A percentile compares a stretch with the other conserved stretches of the same genome.
phyloP scores from a whole-genome alignment of 2,888 invertebrate species.

The Ommatoiulus sabulosus region DNA sequence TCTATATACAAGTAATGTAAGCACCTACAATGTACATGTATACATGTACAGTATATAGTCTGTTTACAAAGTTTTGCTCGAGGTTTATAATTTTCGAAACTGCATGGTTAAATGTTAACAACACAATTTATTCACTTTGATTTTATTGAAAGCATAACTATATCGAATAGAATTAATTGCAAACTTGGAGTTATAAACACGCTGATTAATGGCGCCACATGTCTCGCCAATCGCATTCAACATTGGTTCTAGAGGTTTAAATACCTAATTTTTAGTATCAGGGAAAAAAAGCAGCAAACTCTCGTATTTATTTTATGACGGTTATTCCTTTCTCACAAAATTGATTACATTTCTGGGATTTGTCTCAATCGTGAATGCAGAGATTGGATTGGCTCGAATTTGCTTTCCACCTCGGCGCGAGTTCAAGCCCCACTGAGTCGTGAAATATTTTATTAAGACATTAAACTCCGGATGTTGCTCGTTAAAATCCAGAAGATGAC shows the following conservation, averaged over 20 bases:
- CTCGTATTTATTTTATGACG: not conserved
- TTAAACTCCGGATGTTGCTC: not conserved
- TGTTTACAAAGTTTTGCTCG: no score
- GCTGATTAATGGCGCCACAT: no score
- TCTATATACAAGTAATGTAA: no score
- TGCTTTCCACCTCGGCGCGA: not conserved
- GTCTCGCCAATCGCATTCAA: no score
- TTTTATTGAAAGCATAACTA: no score
- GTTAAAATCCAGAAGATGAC: not conserved
- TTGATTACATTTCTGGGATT: constrained; percentile 7
- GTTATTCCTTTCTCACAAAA: constrained; percentile 14
- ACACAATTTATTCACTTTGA: no score
- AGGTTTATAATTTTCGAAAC: no score
- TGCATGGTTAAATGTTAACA: no score
- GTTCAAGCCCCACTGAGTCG: not conserved
- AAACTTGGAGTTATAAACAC: no score
- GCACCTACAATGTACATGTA: no score
- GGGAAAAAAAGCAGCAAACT: not conserved
- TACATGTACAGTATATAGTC: no score
- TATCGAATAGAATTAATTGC: no score
- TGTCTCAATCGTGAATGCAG: not conserved
- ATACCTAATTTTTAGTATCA: not conserved
- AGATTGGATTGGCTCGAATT: constrained; percentile 21
- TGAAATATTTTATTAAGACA: constrained; percentile 28
- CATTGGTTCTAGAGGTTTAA: not conserved